Percentiles rank a stretch among this genome's conserved stretches.
Conservation (phyloP, 2,113 vertebrate species). For the Syngnathus typhle region DNA sequence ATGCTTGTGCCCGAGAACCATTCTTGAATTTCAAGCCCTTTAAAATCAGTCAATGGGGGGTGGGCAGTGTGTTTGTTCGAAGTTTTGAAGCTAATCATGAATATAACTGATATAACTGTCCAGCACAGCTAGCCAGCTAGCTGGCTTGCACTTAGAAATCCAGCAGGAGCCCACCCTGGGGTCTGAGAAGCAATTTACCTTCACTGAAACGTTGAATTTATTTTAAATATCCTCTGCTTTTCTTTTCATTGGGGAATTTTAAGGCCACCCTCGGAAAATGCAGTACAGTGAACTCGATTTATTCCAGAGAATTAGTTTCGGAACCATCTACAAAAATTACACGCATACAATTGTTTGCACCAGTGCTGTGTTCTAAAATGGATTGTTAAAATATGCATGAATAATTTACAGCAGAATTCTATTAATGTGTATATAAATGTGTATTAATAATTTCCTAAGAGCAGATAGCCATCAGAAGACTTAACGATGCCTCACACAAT, state of each 20-base stretch:
- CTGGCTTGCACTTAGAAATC: slow-evolving; percentile 25
- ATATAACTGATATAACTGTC: slow-evolving; percentile 28
- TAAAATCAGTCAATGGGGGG: background rate
- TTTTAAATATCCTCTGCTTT: slow-evolving; percentile 19
- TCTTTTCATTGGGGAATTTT: slow-evolving; percentile 2
- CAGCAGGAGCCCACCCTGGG: slow-evolving; percentile 17
- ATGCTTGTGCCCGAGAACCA: slow-evolving; percentile 7
- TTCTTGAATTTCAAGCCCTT: background rate
- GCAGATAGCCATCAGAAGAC: background rate
- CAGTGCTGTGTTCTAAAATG: background rate
- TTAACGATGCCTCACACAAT: background rate
- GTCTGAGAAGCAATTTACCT: slow-evolving; percentile 22
- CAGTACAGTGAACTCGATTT: background rate
- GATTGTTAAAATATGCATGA: background rate
- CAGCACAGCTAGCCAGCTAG: slow-evolving; percentile 4
- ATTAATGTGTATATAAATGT: background rate
- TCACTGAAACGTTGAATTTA: slow-evolving; percentile 30
- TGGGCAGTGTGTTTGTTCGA: background rate
- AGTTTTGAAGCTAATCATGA: slow-evolving; percentile 12
- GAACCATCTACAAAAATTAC: background rate
- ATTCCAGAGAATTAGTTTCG: background rate
- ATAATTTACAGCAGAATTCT: background rate
- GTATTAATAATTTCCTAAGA: background rate
- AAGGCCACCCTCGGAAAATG: background rate
- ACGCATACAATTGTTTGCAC: no score